Evolutionary conservation across 1,140 invertebrate genomes (phyloP), one percentile per base, ranked within the genome.

Genomic region (Lasioglossum baleicum): DNA sequence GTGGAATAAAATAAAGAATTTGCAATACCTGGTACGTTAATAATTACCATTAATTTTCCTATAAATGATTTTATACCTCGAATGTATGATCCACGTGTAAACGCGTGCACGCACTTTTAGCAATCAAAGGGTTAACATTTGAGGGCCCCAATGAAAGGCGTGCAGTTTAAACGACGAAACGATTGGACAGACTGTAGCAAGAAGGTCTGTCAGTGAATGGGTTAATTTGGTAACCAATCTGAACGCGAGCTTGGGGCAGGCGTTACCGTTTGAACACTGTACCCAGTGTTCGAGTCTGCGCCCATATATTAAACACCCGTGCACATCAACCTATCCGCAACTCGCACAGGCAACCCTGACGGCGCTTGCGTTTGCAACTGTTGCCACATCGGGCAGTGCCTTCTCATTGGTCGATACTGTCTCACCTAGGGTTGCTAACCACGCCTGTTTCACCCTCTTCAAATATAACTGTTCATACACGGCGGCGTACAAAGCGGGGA

Each of bases 281-380:
- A 48, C 8, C 20, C 66, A 26, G 51, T 71, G 60, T 81, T 66
- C 17, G 82, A 85, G 83, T 82, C 83, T 85, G 83, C 83, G 83
- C 83, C 17, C 44, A 35, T 75, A 74, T 70, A 69, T 74, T 65
- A 61, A 67, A 81, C 80, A 84, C 40, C 35, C 26, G 2, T 84
- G 69, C 65, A 67, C 26, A 56, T 51, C 68, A 66, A 69, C 84
- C 84, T 86, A 86, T 86, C 81, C 63, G 75, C 64, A 83, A 63
- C 63, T 75, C 58, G 71, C 67, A 83, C 31, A 35, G 61, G 64
- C 60, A 64, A 61, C 31, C 73, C 75, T 82, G 61, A 89, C 80
- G 82, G 89, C 89, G 89, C 89, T 90, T 90, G 89, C 89, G 89
- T 90, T 90, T 90, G 88, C 87, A 90, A 90, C 89, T 84, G 89